Base-by-base conservation (phyloP, 1,140 invertebrate species). In the Drosophila eugracilis region DNA sequence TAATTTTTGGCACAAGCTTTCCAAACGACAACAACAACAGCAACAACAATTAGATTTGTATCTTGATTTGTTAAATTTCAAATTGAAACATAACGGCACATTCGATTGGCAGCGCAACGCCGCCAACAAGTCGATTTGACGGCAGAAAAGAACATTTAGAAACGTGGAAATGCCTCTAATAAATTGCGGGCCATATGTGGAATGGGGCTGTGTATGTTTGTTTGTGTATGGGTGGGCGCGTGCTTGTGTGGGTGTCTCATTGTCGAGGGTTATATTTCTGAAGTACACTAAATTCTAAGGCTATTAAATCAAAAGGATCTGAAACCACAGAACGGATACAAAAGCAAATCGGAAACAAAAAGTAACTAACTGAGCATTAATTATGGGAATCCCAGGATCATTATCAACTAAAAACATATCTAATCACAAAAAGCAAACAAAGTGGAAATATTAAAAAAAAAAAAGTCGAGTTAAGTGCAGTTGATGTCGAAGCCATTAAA, bases 201-300 rank as follows among this genome's bases (percentile, higher is more conserved):
- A 22, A 42, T 15, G 54, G 10, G 30, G 42, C 54, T 47, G 54
- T 22, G 39, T 15, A 6, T 41, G 22, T 39, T 10, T 21, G 21
- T 50, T 19, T 7, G 39, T 24, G 24, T 12, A 30, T 24, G 45
- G 5, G 39, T 24, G 45, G 12, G 59, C 17, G 63, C 48, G 21
- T 22, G n/a, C 15, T 22, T 14, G 54, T 17, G 41, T 36, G 39
- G 7, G 54, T 42, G 17, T 65, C 10, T 21, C 36, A 54, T 54
- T 54, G 36, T 41, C 14, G 32, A 19, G 19, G 19, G 12, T 12
- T 19, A 32, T 6, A 54, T 10, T 55, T 17, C 30, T 63, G 26
- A 4, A 4, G 44, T 41, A 50, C 62, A 66, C 39, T 67, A 34
- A 66, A 62, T 67, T 67, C 63, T 67, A 67, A 39, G 60, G 60